Conservation (phyloP, 1,140 invertebrate species). For the Rhagoletis pomonella region DNA sequence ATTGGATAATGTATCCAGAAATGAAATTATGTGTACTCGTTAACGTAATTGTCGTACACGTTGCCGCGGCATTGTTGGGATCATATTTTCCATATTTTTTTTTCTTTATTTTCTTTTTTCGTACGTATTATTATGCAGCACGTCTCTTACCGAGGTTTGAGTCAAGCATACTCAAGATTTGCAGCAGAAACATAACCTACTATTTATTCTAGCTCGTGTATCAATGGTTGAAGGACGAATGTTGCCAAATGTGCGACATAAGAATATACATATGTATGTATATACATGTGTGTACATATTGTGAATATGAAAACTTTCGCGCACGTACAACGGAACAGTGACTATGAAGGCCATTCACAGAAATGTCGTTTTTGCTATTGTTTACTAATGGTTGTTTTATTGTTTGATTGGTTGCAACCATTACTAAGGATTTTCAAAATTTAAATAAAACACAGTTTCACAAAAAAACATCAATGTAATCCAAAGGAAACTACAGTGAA, state of each 20-base stretch:
- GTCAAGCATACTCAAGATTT: neutral
- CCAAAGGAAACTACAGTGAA: too few species aligned
- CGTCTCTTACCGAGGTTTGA: neutral
- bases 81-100: neutral
- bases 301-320: neutral
- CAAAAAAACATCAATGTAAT: too few species aligned
- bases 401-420: too few species aligned
- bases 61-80: slow-evolving; percentile 31
- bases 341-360: neutral
- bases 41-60: slow-evolving; percentile 49
- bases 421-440: too few species aligned
- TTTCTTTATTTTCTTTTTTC: neutral
- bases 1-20: neutral
- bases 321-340: neutral
- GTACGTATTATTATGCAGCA: neutral
- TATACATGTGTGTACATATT: neutral
- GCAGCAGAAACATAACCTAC: slow-evolving; percentile 10
- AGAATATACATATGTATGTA: neutral
- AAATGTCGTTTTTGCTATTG: too few species aligned
- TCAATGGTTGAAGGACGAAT: slow-evolving; percentile 27
- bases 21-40: slow-evolving; percentile 51
- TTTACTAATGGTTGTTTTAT: too few species aligned
- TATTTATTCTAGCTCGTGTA: slow-evolving; percentile 41
- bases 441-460: too few species aligned
- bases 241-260: neutral